phyloP scores from a whole-genome alignment of 2,797 vertebrate species.

The Megaceryle alcyon region DNA sequence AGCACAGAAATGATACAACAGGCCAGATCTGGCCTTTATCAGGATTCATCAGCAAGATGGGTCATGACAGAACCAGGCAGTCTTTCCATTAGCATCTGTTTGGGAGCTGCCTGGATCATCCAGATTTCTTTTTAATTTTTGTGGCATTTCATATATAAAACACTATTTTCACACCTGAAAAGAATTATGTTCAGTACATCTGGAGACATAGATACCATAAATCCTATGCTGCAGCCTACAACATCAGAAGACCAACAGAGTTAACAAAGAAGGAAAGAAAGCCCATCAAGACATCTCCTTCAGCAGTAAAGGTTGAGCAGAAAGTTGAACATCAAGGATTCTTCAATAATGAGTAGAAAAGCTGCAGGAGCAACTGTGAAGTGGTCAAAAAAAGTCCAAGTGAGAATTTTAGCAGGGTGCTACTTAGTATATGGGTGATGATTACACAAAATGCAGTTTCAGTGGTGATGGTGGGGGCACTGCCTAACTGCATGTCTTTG shows the following conservation, averaged over 20 bases:
- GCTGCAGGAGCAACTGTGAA: background rate
- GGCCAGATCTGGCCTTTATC: background rate
- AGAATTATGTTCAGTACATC: background rate
- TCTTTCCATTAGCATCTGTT: background rate
- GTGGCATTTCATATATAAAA: background rate
- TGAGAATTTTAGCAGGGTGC: background rate
- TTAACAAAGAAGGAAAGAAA: background rate
- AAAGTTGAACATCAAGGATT: background rate
- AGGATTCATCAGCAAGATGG: background rate
- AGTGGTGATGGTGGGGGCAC: background rate
- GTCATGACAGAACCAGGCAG: background rate
- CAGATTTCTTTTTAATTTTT: background rate
- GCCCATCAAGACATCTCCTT: background rate
- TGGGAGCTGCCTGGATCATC: background rate
- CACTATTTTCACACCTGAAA: conserved; percentile 10
- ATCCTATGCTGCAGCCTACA: background rate
- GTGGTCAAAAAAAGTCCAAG: background rate
- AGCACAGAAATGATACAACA: background rate
- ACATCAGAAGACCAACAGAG: background rate
- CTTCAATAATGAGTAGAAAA: background rate
- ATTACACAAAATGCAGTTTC: background rate
- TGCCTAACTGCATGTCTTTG: background rate
- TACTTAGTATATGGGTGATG: background rate
- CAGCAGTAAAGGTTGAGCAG: background rate
- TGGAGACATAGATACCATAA: background rate